Base-by-base conservation (phyloP, 2,888 invertebrate species). In the Hermaeophaga mercurialis region DNA sequence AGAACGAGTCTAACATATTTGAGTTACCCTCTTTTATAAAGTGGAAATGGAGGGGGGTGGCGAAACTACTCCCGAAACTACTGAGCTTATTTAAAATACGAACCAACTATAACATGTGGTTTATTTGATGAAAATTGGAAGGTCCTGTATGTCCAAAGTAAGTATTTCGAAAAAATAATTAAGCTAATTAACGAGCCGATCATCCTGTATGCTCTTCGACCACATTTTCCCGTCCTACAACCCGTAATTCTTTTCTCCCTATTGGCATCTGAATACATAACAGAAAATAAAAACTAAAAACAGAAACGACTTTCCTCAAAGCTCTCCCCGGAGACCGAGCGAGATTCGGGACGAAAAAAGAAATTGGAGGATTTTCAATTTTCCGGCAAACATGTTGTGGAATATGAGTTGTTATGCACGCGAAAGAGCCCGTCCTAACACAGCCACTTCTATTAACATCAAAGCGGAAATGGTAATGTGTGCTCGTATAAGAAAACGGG, bases 381-480 rank as follows among this genome's bases (percentile, higher is more conserved):
- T 56, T 56, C 54, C 47, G 38, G 46, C 59, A 48, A 56, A 56
- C 59, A 59, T 59, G 59, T 59, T 56, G 59, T 56, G 56, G 59
- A 54, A 59, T 59, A 59, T 55, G 59, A 59, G 56, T 59, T 59
- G 59, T 59, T 55, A 49, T 59, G 58, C 58, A 49, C 41, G 58
- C 24, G 31, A 38, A 22, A 22, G 15, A 24, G 36, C 31, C 39
- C 56, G 53, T 39, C 49, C 44, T 41, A 55, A 53, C 57, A 39
- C 44, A 49, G 39, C 58, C 57, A 52, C 56, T 60, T 60, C 60
- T 60, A 60, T 60, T 60, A 54, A 52, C 55, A 60, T 60, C 60
- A 60, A 60, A 59, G 56, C 47, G 55, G 57, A 54, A 61, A 58
- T 58, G 61, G 61, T 58, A 61, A 61, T 58, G 58, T 58, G 56